phyloP scores from a whole-genome alignment of 2,797 vertebrate species.

The Percopsis omiscomaycus region DNA sequence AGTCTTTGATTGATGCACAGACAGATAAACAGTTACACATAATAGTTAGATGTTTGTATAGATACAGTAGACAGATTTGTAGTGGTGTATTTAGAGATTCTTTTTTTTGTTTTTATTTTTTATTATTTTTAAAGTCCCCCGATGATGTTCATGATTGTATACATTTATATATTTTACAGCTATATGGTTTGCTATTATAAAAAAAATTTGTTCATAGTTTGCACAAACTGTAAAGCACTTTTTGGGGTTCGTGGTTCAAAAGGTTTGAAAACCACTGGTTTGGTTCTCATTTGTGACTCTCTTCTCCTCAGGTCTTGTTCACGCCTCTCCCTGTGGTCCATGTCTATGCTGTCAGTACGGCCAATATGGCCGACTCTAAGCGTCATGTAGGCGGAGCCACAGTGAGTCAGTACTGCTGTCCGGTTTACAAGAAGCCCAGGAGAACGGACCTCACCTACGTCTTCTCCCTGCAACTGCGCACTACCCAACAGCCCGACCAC shows the following conservation, averaged over 20 bases:
- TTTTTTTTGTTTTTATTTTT: no score
- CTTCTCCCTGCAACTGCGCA: conserved; percentile 78
- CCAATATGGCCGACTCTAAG: conserved; percentile 38
- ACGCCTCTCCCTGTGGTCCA: conserved; percentile 83
- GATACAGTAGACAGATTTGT: not conserved
- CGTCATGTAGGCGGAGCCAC: conserved; percentile 7
- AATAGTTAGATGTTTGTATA: not conserved
- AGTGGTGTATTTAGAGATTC: not conserved
- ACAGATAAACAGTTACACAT: not conserved
- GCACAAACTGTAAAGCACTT: no score
- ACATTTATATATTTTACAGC: no score
- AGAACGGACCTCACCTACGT: conserved; percentile 84
- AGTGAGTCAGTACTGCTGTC: conserved; percentile 75
- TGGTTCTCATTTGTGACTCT: not conserved
- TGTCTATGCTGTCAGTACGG: conserved; percentile 78
- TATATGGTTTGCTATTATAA: not conserved
- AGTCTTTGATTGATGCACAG: not conserved
- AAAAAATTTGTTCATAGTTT: not conserved
- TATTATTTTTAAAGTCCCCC: no score
- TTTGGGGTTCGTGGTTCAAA: no score
- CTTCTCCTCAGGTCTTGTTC: conserved; percentile 78
- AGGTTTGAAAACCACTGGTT: not conserved
- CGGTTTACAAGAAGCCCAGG: conserved; percentile 83
- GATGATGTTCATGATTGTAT: no score
- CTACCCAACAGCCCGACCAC: conserved; percentile 73